Evolutionary conservation across 2,113 vertebrate genomes (phyloP).

Genomic region (Hoplias malabaricus): DNA sequence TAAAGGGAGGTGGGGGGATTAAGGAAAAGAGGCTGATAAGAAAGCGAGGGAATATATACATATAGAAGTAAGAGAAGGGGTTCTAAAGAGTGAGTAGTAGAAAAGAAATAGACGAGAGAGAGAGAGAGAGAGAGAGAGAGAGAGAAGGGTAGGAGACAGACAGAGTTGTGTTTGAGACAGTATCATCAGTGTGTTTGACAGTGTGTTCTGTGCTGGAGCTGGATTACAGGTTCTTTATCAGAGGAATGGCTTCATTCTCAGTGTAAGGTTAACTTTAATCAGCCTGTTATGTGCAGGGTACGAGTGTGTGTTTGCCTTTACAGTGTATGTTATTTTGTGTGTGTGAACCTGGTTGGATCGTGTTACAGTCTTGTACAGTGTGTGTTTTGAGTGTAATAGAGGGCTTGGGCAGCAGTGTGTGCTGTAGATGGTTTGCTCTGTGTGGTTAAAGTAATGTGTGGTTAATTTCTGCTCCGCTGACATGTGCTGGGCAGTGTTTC

Average conservation of each 20-base stretch:
- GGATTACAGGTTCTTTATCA: constrained; percentile 46
- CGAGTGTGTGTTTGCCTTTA: background rate
- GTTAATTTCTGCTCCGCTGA: background rate
- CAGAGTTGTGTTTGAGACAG: background rate
- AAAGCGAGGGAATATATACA: background rate
- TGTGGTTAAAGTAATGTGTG: constrained; percentile 1
- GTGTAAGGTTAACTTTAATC: constrained; percentile 60
- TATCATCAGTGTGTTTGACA: background rate
- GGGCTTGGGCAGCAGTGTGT: background rate
- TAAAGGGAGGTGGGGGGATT: background rate
- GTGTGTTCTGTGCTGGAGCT: constrained; percentile 45
- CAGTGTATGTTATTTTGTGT: background rate
- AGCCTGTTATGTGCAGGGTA: constrained; percentile 25
- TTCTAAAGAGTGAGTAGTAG: background rate
- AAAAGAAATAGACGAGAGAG: background rate
- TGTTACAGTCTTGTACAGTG: no score
- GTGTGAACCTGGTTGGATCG: background rate
- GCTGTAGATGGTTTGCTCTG: background rate
- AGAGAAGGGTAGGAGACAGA: background rate
- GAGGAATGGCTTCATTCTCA: constrained; percentile 45
- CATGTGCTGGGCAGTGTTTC: background rate
- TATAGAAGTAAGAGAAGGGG: background rate
- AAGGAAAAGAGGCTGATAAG: background rate
- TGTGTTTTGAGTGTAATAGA: background rate
- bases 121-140: background rate